A percentile compares a stretch with the other conserved stretches of the same genome.
Conservation (phyloP, 1,140 invertebrate species). For the Drosophila santomea region DNA sequence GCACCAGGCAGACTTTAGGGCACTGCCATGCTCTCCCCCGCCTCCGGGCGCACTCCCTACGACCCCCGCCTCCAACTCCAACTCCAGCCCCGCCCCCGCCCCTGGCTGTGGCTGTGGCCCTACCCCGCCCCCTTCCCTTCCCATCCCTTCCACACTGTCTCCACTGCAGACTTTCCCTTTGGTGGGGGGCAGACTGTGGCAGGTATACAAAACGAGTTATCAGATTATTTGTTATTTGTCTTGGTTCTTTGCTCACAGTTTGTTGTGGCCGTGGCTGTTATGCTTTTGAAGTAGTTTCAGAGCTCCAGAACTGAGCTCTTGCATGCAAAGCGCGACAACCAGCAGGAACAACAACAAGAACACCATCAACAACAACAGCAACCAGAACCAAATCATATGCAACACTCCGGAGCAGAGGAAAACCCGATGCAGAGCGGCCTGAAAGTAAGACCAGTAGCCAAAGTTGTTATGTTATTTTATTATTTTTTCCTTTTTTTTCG, state of each 20-base stretch:
- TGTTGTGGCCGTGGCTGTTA: constrained; percentile 41
- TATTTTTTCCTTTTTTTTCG: constrained; percentile 19
- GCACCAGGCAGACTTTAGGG: constrained; percentile 79
- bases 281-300: constrained; percentile 72
- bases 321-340: constrained; percentile 75
- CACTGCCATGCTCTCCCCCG: constrained; percentile 54
- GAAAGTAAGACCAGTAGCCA: constrained; percentile 77
- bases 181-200: constrained; percentile 51
- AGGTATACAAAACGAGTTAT: constrained; percentile 83
- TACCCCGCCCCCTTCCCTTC: background rate
- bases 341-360: constrained; percentile 42
- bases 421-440: constrained; percentile 13
- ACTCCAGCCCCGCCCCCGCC: background rate
- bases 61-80: background rate
- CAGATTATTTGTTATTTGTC: constrained; percentile 83
- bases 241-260: constrained; percentile 55
- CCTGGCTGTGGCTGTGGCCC: background rate
- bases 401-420: constrained; percentile 62
- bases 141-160: constrained; percentile 25
- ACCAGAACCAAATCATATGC: constrained; percentile 64
- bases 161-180: constrained; percentile 72
- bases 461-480: constrained; percentile 58
- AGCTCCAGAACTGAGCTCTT: constrained; percentile 64
- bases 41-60: constrained; percentile 5
- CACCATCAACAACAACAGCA: constrained; percentile 19